Conservation (phyloP, 1,140 invertebrate genomes). For the Bombus sibiricus region DNA sequence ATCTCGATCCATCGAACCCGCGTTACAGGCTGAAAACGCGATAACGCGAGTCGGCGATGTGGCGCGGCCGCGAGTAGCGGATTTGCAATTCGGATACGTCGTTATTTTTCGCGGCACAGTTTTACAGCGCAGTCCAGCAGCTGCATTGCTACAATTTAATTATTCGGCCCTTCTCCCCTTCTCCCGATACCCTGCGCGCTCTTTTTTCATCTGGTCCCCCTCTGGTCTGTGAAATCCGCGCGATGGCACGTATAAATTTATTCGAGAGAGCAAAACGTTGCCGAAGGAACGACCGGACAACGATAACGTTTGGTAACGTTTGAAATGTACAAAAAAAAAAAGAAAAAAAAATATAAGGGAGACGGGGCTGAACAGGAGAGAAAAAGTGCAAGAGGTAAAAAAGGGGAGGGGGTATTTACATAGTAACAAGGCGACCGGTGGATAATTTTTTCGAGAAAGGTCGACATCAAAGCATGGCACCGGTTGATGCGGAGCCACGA, state of each 20-base stretch:
- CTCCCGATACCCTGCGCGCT: neutral
- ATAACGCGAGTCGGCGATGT: constrained; percentile 4
- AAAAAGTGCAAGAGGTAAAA: neutral
- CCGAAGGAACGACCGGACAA: constrained; percentile 15
- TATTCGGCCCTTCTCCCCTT: neutral
- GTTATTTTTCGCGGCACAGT: constrained; percentile 42
- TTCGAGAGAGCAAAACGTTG: neutral
- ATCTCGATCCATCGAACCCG: constrained; percentile 1
- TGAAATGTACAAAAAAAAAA: neutral
- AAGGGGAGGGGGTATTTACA: neutral
- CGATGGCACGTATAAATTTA: constrained; percentile 7
- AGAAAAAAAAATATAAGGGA: neutral
- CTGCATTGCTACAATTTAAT: constrained; percentile 36
- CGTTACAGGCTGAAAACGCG: neutral
- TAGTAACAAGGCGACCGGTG: constrained; percentile 13
- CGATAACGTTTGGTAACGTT: neutral
- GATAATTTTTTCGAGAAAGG: constrained; percentile 42
- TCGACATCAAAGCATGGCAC: constrained; percentile 37
- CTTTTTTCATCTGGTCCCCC: neutral
- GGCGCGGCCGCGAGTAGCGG: neutral
- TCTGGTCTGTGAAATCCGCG: neutral
- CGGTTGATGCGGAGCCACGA: neutral
- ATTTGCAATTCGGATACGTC: constrained; percentile 48
- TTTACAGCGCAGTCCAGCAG: constrained; percentile 18
- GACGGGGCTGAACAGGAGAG: neutral